These are phyloP conservation scores for Lepidocyrtoides sp. DNA, from an alignment of 2,888 invertebrate genomes.

Conservation along the genomic window DNA sequence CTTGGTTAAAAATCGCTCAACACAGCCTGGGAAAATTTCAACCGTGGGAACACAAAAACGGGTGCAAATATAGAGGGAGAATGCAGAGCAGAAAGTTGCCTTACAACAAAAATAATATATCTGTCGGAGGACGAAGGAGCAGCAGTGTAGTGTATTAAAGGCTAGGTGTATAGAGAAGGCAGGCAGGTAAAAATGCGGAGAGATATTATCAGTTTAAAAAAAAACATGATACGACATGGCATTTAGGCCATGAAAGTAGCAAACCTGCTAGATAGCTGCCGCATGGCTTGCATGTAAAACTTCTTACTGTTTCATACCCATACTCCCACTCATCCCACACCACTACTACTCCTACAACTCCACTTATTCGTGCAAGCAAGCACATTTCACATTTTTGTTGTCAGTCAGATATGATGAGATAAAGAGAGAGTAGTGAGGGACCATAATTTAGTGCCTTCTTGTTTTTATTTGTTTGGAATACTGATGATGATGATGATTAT, in stretches of 20 bases:
- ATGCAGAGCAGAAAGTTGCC: conserved; percentile 58
- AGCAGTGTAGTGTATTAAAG: conserved; percentile 9
- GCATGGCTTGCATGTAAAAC: conserved; percentile 48
- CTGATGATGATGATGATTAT: conserved; percentile 70
- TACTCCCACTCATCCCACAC: conserved; percentile 58
- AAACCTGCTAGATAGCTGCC: conserved; percentile 45
- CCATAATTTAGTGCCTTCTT: conserved; percentile 72
- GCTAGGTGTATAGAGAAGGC: conserved; percentile 20
- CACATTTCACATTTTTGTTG: conserved; percentile 64
- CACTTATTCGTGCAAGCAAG: conserved; percentile 69
- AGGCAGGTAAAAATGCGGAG: conserved; percentile 77
- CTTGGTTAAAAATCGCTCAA: conserved; percentile 78
- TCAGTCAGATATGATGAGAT: conserved; percentile 66
- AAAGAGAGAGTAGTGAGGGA: conserved; percentile 40
- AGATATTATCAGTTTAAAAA: conserved; percentile 83
- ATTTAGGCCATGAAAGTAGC: conserved; percentile 76
- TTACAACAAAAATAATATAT: conserved; percentile 52
- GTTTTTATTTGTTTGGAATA: conserved; percentile 75
- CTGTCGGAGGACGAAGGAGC: conserved; percentile 41
- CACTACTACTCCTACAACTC: conserved; percentile 8
- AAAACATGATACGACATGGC: conserved; percentile 78
- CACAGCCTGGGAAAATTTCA: conserved; percentile 85
- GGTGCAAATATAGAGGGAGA: conserved; percentile 74
- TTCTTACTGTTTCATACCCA: conserved; percentile 33
- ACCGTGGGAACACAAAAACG: conserved; percentile 84